Base-by-base conservation (phyloP, 2,113 vertebrate genomes). In the Hyperopisus bebe region DNA sequence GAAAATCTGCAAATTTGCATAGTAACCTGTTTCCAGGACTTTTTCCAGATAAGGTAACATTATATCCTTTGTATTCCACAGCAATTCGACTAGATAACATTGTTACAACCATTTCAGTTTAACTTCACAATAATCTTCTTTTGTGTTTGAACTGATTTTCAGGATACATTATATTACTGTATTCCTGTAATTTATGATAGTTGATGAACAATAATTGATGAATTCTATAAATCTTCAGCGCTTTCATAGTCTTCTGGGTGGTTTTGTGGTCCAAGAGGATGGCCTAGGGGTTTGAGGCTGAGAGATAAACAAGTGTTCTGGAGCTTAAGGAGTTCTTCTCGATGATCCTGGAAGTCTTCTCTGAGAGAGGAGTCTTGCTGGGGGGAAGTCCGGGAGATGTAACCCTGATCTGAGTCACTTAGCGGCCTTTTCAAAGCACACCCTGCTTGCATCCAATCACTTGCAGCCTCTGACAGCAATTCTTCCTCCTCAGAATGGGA, bases 391-490 rank as follows among this genome's bases (percentile, higher is more conserved):
- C 95, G 96, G 58, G 98, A 98, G 91, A 95, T 96, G 86, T 98
- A 98, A 66, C 97, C 98, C 90, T 98, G 98, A 93, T 99, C 98
- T 0, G 97, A 98, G 47, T 97, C 97, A 47, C 93, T 95, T 0
- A 94, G 97, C 3, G 94, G 95, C 70, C 94, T 96, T 70, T 96
- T 96, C n/a, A 47, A 50, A 80, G 70, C 47, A 55, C 35, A 35
- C 11, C 4, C 85, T 87, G 11, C 85, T 39, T 87, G 85, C 6
- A 39, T 31, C 85, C 47, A 51, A 31, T 55, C 74, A 24, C 19
- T 27, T 39, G 10, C 3, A 10, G 6, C 70, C 66, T 53, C 88
- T 80, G 47, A 82, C 8, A 15, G 17, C 8, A 17, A 51, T 48
- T 82, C 46, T 6, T 89, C 88, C 47, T 89, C 70, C 70, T 51